phyloP scores from a whole-genome alignment of 2,888 invertebrate genomes.

The Noctua janthe region DNA sequence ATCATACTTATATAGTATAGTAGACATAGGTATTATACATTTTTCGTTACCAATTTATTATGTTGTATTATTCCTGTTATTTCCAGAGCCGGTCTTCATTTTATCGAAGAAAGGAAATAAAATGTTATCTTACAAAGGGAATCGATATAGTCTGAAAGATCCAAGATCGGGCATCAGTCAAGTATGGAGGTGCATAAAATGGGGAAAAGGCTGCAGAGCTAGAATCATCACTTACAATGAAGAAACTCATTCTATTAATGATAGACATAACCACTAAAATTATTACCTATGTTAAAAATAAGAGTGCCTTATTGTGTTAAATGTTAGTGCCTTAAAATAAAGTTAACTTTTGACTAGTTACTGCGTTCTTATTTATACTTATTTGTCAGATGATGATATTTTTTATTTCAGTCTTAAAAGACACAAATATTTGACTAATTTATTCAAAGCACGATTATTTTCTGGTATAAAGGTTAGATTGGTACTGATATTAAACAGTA shows the following conservation, averaged over 20 bases:
- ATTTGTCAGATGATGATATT: neutral
- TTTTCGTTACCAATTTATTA: too few species aligned
- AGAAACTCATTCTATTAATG: slow-evolving; percentile 17
- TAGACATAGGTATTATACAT: neutral
- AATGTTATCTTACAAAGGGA: slow-evolving; percentile 2
- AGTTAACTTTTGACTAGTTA: slow-evolving; percentile 16
- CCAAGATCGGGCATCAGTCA: slow-evolving; percentile 17
- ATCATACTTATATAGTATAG: neutral
- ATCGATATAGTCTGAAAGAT: slow-evolving; percentile 36
- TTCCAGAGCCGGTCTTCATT: neutral
- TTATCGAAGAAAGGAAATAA: slow-evolving; percentile 26
- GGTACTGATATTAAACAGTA: neutral
- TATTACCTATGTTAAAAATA: slow-evolving; percentile 1
- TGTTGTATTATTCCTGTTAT: neutral
- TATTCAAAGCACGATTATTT: neutral
- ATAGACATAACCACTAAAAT: slow-evolving; percentile 32
- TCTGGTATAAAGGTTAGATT: neutral
- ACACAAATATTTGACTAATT: neutral
- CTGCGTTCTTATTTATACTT: neutral
- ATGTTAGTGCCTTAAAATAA: slow-evolving; percentile 23
- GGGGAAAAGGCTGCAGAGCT: slow-evolving; percentile 33
- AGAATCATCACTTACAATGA: slow-evolving; percentile 27
- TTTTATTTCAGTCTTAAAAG: too few species aligned
- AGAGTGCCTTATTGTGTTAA: slow-evolving; percentile 5
- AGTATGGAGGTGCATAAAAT: slow-evolving; percentile 41